Conservation (phyloP, 2,797 vertebrate genomes). For the Spinibarbus caldwelli region DNA sequence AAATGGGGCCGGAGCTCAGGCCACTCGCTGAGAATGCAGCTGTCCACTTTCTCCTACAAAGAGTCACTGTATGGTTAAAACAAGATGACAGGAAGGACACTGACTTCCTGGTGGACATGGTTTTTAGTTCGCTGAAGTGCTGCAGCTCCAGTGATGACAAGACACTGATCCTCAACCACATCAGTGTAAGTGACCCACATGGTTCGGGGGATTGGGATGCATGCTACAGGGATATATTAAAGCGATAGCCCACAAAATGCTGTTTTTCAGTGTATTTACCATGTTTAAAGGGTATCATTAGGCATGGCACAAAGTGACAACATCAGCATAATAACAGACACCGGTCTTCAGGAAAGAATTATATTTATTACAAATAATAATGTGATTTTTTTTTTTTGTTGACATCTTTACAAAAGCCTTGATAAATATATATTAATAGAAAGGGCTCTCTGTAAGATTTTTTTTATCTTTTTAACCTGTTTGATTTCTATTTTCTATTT, state of each 20-base stretch:
- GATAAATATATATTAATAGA: neutral
- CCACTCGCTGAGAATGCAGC: constrained; percentile 77
- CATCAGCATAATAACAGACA: neutral
- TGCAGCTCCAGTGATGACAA: constrained; percentile 81
- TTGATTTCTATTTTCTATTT: neutral
- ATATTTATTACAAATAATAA: neutral
- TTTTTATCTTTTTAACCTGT: too few species aligned
- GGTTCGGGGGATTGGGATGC: neutral
- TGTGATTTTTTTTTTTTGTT: neutral
- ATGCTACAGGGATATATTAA: neutral
- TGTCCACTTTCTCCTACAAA: constrained; percentile 84
- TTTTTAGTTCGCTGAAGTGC: constrained; percentile 89
- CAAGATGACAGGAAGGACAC: constrained; percentile 81
- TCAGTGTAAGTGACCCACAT: constrained; percentile 67
- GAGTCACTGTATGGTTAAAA: constrained; percentile 86
- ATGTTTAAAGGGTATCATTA: neutral
- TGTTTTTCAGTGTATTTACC: neutral
- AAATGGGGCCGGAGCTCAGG: constrained; percentile 54
- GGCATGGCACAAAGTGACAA: neutral
- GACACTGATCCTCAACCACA: constrained; percentile 85
- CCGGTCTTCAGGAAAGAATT: neutral
- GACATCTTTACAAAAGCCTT: neutral
- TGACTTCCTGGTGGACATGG: constrained; percentile 89
- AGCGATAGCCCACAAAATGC: neutral
- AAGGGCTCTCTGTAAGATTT: neutral